Evolutionary conservation across 2,797 vertebrate genomes (phyloP), one percentile per base, ranked within the genome.

Genomic region (Aeoliscus strigatus): DNA sequence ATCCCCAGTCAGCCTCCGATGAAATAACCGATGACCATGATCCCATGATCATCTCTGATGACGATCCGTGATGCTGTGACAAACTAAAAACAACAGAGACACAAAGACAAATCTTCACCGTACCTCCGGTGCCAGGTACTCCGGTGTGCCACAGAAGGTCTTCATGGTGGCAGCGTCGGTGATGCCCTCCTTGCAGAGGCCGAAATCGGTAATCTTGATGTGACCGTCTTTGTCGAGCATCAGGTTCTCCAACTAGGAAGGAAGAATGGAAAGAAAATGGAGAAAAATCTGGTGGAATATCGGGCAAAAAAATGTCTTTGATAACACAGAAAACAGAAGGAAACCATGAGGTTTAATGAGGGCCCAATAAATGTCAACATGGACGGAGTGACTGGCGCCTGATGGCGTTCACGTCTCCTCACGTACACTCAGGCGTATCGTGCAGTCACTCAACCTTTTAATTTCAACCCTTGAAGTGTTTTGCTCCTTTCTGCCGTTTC

Each of bases 221-320:
- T 97, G 94, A 32, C 94, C 94, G 24, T 97, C 94, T 88, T 97
- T 97, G 83, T 97, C 94, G 75, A 97, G 88, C 94, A 97, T 97
- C 73, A 97, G 83, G 86, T 97, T 97, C 79, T 97, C 94, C 88
- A 97, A 83, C 94, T 97, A 86, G 17, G 68, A 37, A 23, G 17
- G 14, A 49, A 66, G 43, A 51, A 54, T 8, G 28, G 2, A 58
- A 14, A 61, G 10, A 27, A n/a, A n/a, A n/a, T n/a, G n/a, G n/a
- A n/a, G n/a, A n/a, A n/a, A n/a, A n/a, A n/a, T n/a, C n/a, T n/a
- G n/a, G n/a, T n/a, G n/a, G n/a, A n/a, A n/a, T n/a, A n/a, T n/a
- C n/a, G n/a, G n/a, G n/a, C n/a, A n/a, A n/a, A n/a, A n/a, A n/a
- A n/a, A n/a, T n/a, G n/a, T n/a, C n/a, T n/a, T n/a, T n/a, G n/a